Evolutionary conservation across 2,113 vertebrate genomes (phyloP), one percentile per base, ranked within the genome.

Genomic region (Heloderma charlesbogerti): DNA sequence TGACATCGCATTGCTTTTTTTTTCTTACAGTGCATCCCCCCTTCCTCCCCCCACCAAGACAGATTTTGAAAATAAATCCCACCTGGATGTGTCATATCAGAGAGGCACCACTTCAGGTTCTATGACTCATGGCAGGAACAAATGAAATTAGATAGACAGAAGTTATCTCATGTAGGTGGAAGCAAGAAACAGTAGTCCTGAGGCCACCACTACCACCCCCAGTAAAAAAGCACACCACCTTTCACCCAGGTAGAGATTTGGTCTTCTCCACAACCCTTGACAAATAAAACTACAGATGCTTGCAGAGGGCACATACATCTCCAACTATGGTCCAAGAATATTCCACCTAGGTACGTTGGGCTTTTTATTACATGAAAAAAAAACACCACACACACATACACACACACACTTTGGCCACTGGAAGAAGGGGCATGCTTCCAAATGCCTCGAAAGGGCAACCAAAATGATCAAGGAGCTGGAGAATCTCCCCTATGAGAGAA

Each of bases 81-180:
- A 0, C 48, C 88, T 75, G 27, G 2, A 12, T 66, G 48, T 54
- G 25, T 78, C 80, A 29, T 67, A 18, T 12, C 0, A 51, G 45
- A 89, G 6, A 88, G 67, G 48, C 0, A 1, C 10, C 88, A 20
- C 66, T 84, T 88, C 45, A 34, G 25, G 51, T 87, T 87, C 34
- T 31, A 71, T 87, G 69, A 82, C 43, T 69, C 71, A 87, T 5
- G 16, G 9, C 69, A 22, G 43, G 34, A 87, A 79, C 63, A 54
- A 83, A 74, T 66, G 27, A 72, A 90, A 7, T 74, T 92, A 88
- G 71, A 83, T 80, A 87, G n/a, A n/a, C n/a, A n/a, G n/a, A n/a
- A n/a, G n/a, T n/a, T n/a, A n/a, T n/a, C n/a, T n/a, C n/a, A 85
- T 13, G n/a, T 6, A 45, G 37, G 9, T 57, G 71, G 3, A 92